phyloP scores from a whole-genome alignment of 37 sponge, comb jelly and placozoan species.

The Amphimedon queenslandica region DNA sequence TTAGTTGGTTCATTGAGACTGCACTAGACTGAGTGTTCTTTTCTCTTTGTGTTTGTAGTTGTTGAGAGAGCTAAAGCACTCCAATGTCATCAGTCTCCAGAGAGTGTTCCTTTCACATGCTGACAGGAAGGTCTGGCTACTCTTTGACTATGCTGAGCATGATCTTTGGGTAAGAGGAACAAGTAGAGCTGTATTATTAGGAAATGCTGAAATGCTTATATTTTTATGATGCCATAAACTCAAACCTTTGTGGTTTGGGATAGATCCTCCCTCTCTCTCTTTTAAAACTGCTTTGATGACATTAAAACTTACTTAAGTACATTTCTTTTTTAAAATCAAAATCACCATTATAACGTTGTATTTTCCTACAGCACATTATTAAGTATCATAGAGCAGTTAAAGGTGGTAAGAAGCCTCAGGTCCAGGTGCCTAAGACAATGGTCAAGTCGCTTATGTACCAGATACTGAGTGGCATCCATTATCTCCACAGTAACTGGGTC shows the following conservation, averaged over 20 bases:
- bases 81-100: slow-evolving; percentile 80
- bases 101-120: slow-evolving; percentile 90
- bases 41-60: slow-evolving; percentile 42
- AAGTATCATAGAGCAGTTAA: slow-evolving; percentile 93
- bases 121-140: slow-evolving; percentile 91
- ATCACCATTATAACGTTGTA: neutral
- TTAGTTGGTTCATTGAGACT: neutral
- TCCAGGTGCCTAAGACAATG: slow-evolving; percentile 74
- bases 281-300: neutral
- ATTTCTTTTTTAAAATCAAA: too few species aligned
- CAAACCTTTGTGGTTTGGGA: neutral
- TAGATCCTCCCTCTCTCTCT: neutral
- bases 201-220: too few species aligned
- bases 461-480: slow-evolving; percentile 92
- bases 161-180: slow-evolving; percentile 86
- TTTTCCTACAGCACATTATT: slow-evolving; percentile 81
- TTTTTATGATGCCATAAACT: neutral
- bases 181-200: too few species aligned
- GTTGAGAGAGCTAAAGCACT: slow-evolving; percentile 85
- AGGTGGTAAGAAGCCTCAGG: slow-evolving; percentile 69
- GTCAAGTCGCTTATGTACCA: slow-evolving; percentile 92
- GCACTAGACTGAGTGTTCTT: neutral
- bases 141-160: slow-evolving; percentile 94
- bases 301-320: too few species aligned
- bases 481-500: slow-evolving; percentile 95